phyloP scores from a whole-genome alignment of 2,797 vertebrate genomes.

The Ceyx erithaca region DNA sequence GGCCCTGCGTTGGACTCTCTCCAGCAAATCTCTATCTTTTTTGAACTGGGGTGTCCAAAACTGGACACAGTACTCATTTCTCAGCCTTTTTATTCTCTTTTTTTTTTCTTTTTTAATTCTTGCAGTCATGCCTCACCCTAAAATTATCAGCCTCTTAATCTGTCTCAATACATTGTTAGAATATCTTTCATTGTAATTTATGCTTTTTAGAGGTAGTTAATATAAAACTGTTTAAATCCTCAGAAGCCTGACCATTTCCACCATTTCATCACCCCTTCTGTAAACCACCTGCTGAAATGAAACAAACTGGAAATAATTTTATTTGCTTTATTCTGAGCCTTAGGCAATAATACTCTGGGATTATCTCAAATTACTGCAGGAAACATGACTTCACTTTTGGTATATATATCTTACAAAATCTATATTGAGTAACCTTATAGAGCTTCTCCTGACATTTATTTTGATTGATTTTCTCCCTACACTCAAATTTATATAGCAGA shows the following conservation, averaged over 20 bases:
- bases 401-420: not conserved
- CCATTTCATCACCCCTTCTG: not conserved
- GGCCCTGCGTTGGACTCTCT: no score
- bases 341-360: not conserved
- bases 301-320: not conserved
- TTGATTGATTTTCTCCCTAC: not conserved
- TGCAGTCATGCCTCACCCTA: fast-evolving
- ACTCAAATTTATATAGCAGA: not conserved
- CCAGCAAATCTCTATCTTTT: no score
- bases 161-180: not conserved
- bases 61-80: no score
- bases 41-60: no score
- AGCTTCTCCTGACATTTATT: not conserved
- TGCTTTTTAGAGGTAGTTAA: not conserved
- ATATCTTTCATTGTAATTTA: not conserved
- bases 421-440: not conserved
- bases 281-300: not conserved
- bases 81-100: not conserved
- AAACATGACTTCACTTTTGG: not conserved
- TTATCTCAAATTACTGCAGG: not conserved
- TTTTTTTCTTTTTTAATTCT: not conserved
- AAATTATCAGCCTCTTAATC: not conserved
- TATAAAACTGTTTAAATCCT: not conserved
- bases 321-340: not conserved
- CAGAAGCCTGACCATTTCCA: not conserved